Percentiles rank a stretch among this genome's conserved stretches.
Evolutionary conservation across 1,140 invertebrate species (phyloP).

Genomic region (Drosophila guanche): DNA sequence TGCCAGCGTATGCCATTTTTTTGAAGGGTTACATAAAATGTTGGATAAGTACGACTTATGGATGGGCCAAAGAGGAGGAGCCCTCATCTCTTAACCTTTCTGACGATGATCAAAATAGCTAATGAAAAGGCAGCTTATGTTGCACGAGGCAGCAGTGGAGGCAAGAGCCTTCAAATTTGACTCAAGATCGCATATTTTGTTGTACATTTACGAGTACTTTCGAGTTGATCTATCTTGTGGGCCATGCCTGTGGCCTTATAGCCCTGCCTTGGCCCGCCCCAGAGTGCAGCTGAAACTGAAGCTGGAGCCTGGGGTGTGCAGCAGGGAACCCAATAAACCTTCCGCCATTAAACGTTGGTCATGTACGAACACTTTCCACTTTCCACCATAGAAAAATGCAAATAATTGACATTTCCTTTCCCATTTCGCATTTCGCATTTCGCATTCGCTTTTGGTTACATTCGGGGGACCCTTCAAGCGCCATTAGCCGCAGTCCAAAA

Average conservation of each 20-base stretch:
- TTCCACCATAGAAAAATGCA: slow-evolving; percentile 50
- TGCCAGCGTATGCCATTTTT: too few relatives aligned
- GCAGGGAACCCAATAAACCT: slow-evolving; percentile 35
- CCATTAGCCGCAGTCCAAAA: slow-evolving; percentile 15
- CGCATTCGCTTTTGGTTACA: slow-evolving; percentile 2
- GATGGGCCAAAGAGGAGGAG: too few relatives aligned
- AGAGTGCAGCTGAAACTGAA: neutral
- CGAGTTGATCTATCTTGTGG: too few relatives aligned
- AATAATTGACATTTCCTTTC: slow-evolving; percentile 65
- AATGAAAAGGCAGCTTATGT: too few relatives aligned
- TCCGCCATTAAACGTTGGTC: slow-evolving; percentile 9
- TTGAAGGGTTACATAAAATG: too few relatives aligned
- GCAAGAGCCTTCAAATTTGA: too few relatives aligned
- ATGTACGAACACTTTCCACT: slow-evolving; percentile 50
- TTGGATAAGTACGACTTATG: too few relatives aligned
- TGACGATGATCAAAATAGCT: too few relatives aligned
- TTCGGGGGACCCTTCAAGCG: slow-evolving; percentile 6
- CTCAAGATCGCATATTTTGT: neutral
- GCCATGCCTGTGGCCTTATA: too few relatives aligned
- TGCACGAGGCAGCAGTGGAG: too few relatives aligned
- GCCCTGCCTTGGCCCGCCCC: neutral
- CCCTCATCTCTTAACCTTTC: too few relatives aligned
- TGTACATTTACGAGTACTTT: too few relatives aligned
- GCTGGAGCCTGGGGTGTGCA: neutral
- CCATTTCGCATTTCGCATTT: slow-evolving; percentile 9